Evolutionary conservation across 2,888 invertebrate species (phyloP).

Genomic region (Podabrus alpinus): DNA sequence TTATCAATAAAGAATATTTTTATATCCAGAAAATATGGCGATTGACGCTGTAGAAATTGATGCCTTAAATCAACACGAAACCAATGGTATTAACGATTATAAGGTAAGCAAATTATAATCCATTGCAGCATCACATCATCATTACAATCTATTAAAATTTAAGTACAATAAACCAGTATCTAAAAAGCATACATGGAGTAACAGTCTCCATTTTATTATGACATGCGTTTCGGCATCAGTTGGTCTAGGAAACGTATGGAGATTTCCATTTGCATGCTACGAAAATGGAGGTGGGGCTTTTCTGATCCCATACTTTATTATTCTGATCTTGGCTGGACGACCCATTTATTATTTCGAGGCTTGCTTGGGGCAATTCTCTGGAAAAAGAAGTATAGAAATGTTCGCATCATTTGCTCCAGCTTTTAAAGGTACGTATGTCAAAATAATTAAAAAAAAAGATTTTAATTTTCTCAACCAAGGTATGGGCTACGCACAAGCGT

Average conservation of each 20-base stretch:
- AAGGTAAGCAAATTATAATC: neutral
- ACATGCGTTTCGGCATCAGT: slow-evolving; percentile 76
- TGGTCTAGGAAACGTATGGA: slow-evolving; percentile 74
- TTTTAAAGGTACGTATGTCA: neutral
- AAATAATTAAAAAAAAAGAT: neutral
- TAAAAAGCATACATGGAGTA: slow-evolving; percentile 61
- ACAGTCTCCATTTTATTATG: slow-evolving; percentile 71
- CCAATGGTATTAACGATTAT: neutral
- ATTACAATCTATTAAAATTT: neutral
- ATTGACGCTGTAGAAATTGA: neutral
- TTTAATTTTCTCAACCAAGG: slow-evolving; percentile 53
- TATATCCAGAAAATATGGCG: neutral
- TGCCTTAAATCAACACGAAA: neutral
- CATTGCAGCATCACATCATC: neutral
- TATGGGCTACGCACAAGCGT: slow-evolving; percentile 68
- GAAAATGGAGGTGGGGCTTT: slow-evolving; percentile 73
- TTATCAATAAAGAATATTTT: neutral
- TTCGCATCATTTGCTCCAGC: neutral
- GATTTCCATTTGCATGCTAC: slow-evolving; percentile 67
- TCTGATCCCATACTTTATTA: slow-evolving; percentile 1
- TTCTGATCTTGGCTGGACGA: neutral
- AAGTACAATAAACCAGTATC: neutral
- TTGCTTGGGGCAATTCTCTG: slow-evolving; percentile 2
- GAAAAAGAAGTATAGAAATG: neutral
- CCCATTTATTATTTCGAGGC: slow-evolving; percentile 3